Evolutionary conservation across 2,888 invertebrate genomes (phyloP).

Genomic region (Baronia brevicornis): DNA sequence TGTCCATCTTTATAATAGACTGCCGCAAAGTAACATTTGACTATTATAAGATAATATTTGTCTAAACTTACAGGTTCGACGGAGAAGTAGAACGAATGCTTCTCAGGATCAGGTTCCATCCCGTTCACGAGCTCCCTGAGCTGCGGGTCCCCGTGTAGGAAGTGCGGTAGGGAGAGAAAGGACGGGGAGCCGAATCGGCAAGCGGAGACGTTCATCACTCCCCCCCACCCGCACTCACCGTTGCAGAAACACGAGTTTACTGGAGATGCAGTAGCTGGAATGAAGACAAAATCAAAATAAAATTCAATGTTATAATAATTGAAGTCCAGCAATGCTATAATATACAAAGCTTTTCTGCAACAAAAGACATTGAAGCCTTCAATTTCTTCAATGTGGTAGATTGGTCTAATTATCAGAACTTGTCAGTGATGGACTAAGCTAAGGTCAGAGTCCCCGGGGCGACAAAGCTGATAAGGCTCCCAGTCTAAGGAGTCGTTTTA

Average conservation of each 20-base stretch:
- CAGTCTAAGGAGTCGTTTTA: no score
- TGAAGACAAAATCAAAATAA: neutral
- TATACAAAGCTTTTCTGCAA: no score
- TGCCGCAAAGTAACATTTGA: neutral
- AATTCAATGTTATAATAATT: no score
- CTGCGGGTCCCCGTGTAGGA: slow-evolving; percentile 82
- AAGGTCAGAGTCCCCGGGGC: no score
- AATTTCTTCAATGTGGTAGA: no score
- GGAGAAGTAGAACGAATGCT: slow-evolving; percentile 85
- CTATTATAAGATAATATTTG: slow-evolving; percentile 9
- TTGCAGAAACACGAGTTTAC: slow-evolving; percentile 83
- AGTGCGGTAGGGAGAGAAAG: slow-evolving; percentile 90
- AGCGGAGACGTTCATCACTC: slow-evolving; percentile 84
- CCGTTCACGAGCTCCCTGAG: slow-evolving; percentile 80
- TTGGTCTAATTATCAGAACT: no score
- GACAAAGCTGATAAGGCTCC: no score
- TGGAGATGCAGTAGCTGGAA: slow-evolving; percentile 73
- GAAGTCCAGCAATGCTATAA: no score
- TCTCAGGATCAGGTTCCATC: slow-evolving; percentile 78
- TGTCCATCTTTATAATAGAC: neutral
- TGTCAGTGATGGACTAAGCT: no score
- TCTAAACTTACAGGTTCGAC: slow-evolving; percentile 80
- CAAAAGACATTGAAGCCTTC: no score
- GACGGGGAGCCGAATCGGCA: slow-evolving; percentile 89
- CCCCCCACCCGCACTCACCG: slow-evolving; percentile 82